Evolutionary conservation across 2,888 invertebrate genomes (phyloP).

Genomic region (Agriopis marginaria): DNA sequence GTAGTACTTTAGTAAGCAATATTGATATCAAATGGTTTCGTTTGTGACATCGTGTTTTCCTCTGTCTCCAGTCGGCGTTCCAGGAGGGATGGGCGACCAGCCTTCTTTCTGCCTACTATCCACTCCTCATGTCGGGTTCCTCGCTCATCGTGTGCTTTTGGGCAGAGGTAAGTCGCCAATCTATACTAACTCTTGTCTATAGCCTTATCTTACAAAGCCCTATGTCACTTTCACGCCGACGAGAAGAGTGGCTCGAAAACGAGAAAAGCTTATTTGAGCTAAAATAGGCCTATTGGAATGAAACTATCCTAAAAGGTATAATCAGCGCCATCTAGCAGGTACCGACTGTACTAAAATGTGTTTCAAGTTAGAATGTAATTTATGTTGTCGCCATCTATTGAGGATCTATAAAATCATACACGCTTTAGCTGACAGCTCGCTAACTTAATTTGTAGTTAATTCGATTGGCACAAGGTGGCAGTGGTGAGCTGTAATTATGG

Average conservation of each 20-base stretch:
- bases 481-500: not conserved
- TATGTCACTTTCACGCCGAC: too few relatives aligned
- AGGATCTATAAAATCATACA: not conserved
- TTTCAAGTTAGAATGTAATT: not conserved
- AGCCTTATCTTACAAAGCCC: too few relatives aligned
- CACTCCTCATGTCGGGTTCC: conserved; percentile 94
- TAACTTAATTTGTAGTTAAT: conserved; percentile 12
- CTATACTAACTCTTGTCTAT: not conserved
- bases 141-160: conserved; percentile 97
- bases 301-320: too few relatives aligned
- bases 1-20: too few relatives aligned
- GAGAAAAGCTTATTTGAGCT: too few relatives aligned
- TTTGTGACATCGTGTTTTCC: conserved; percentile 17
- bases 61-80: conserved; percentile 88
- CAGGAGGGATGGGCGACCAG: conserved; percentile 95
- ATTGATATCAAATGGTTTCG: too few relatives aligned
- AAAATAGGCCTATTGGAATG: too few relatives aligned
- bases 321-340: not conserved
- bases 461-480: conserved; percentile 24
- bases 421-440: not conserved
- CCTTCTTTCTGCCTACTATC: conserved; percentile 95
- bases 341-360: not conserved
- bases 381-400: conserved; percentile 2
- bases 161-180: conserved; percentile 92
- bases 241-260: too few relatives aligned